phyloP scores from a whole-genome alignment of 1,140 invertebrate species.

The Lanistes nyassanus region DNA sequence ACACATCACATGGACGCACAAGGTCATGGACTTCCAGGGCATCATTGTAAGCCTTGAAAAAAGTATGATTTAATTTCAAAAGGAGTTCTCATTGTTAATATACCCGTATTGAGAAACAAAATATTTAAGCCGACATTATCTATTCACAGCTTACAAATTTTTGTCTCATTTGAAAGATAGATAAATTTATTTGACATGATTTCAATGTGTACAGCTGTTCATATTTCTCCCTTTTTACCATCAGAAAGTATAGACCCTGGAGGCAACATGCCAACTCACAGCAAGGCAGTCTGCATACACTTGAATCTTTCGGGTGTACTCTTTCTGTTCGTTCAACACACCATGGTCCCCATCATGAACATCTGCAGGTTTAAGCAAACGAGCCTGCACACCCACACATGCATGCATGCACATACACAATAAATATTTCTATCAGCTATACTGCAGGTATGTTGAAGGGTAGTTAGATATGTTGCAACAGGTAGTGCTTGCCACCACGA shows the following conservation, averaged over 20 bases:
- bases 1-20: slow-evolving; percentile 19
- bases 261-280: too few relatives aligned
- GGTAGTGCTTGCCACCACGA: too few relatives aligned
- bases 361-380: neutral
- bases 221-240: too few relatives aligned
- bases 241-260: too few relatives aligned
- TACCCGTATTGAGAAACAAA: neutral
- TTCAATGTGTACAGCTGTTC: too few relatives aligned
- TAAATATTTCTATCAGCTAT: too few relatives aligned
- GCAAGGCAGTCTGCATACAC: neutral
- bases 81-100: too few relatives aligned
- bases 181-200: neutral
- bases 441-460: too few relatives aligned
- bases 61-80: neutral
- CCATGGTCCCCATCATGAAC: neutral
- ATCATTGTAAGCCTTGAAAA: slow-evolving; percentile 25
- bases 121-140: neutral
- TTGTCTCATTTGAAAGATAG: neutral
- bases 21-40: slow-evolving; percentile 25
- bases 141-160: neutral
- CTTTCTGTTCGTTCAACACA: neutral
- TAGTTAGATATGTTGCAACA: too few relatives aligned
- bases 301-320: too few relatives aligned
- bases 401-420: slow-evolving; percentile 3
- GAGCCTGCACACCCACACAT: neutral